Evolutionary conservation across 2,888 invertebrate species (phyloP).

Genomic region (Metacarcinus magister): DNA sequence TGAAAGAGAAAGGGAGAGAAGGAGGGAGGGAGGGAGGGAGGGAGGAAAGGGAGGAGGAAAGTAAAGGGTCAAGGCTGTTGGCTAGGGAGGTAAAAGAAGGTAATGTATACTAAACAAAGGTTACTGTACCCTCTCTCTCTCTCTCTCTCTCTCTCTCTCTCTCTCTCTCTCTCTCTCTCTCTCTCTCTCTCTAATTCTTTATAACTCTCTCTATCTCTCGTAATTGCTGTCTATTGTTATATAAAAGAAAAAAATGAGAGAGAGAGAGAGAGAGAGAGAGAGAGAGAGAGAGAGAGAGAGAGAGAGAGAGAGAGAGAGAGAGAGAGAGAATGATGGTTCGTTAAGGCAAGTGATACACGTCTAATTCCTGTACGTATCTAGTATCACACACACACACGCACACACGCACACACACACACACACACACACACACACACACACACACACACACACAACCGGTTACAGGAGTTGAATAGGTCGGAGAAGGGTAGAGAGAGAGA

Average conservation of each 20-base stretch:
- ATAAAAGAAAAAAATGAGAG: background rate
- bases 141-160: background rate
- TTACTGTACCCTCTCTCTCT: background rate
- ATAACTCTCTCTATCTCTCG: background rate
- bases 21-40: background rate
- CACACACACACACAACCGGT: too few relatives aligned
- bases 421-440: too few relatives aligned
- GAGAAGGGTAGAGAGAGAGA: too few relatives aligned
- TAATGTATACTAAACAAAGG: too few relatives aligned
- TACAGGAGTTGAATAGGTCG: too few relatives aligned
- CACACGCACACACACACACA: too few relatives aligned
- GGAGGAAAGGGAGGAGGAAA: background rate
- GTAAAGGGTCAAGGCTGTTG: background rate
- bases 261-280: too few relatives aligned
- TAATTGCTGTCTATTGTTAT: too few relatives aligned
- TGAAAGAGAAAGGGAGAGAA: background rate
- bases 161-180: background rate
- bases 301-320: conserved; percentile 50
- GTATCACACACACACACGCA: too few relatives aligned
- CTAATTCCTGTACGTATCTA: background rate
- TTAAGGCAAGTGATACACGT: background rate
- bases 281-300: background rate
- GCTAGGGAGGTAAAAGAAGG: too few relatives aligned
- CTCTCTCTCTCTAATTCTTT: too few relatives aligned
- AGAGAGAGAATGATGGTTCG: background rate